phyloP scores from a whole-genome alignment of 2,797 vertebrate genomes.

The Bovichtus diacanthus region DNA sequence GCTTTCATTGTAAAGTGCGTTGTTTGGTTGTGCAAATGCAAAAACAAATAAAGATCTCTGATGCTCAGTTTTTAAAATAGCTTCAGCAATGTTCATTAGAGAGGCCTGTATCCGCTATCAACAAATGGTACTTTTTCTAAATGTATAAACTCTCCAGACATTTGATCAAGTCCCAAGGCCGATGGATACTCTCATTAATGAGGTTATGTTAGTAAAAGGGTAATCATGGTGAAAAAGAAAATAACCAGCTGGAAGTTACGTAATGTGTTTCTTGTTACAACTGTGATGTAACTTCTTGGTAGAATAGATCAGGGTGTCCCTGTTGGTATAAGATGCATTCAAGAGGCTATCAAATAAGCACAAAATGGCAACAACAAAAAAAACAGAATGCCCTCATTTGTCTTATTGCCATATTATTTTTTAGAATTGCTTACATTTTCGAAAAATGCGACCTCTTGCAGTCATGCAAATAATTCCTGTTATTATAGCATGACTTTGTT shows the following conservation, averaged over 20 bases:
- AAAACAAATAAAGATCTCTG: slow-evolving; percentile 8
- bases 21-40: neutral
- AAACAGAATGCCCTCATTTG: neutral
- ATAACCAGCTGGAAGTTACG: neutral
- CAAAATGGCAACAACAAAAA: neutral
- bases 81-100: neutral
- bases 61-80: neutral
- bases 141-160: neutral
- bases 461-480: too few relatives aligned
- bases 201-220: neutral
- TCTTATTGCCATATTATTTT: neutral
- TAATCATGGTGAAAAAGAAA: neutral
- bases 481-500: too few relatives aligned
- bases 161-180: neutral
- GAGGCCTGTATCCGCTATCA: neutral
- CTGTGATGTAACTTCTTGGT: neutral
- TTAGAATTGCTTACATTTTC: neutral
- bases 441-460: too few relatives aligned
- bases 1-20: slow-evolving; percentile 4
- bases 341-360: neutral
- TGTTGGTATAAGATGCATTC: neutral
- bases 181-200: neutral
- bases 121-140: neutral
- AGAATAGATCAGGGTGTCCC: neutral
- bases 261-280: neutral